Evolutionary conservation across 2,888 invertebrate genomes (phyloP).

Genomic region (Mythimna impura): DNA sequence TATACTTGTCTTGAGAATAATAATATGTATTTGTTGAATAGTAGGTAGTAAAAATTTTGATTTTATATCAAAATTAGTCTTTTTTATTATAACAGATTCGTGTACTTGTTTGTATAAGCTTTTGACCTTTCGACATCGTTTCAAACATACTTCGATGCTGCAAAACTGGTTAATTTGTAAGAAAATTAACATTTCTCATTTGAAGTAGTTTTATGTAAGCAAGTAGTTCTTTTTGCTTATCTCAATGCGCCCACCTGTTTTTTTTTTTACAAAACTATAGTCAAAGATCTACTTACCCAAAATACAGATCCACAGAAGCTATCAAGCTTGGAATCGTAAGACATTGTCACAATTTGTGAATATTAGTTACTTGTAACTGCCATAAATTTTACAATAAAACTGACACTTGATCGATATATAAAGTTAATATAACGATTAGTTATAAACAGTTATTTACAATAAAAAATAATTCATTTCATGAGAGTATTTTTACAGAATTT

Average conservation of each 20-base stretch:
- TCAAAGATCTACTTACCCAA: slow-evolving; percentile 92
- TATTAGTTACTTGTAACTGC: slow-evolving; percentile 69
- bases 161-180: slow-evolving; percentile 53
- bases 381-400: slow-evolving; percentile 66
- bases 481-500: slow-evolving; percentile 37
- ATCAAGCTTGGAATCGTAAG: slow-evolving; percentile 92
- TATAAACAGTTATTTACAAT: slow-evolving; percentile 25
- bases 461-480: slow-evolving; percentile 38
- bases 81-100: neutral
- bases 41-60: neutral
- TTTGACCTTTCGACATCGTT: slow-evolving; percentile 47
- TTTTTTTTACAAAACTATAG: slow-evolving; percentile 14
- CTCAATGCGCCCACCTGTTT: slow-evolving; percentile 4
- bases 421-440: slow-evolving; percentile 22
- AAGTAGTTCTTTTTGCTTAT: slow-evolving; percentile 4
- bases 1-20: neutral
- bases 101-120: neutral
- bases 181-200: slow-evolving; percentile 33
- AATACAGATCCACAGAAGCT: slow-evolving; percentile 94
- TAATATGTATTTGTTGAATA: neutral
- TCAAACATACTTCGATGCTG: slow-evolving; percentile 19
- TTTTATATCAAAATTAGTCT: neutral
- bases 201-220: slow-evolving; percentile 15
- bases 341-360: slow-evolving; percentile 85
- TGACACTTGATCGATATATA: slow-evolving; percentile 47